Evolutionary conservation across 2,797 vertebrate genomes (phyloP).

Genomic region (Delichon dasypus): DNA sequence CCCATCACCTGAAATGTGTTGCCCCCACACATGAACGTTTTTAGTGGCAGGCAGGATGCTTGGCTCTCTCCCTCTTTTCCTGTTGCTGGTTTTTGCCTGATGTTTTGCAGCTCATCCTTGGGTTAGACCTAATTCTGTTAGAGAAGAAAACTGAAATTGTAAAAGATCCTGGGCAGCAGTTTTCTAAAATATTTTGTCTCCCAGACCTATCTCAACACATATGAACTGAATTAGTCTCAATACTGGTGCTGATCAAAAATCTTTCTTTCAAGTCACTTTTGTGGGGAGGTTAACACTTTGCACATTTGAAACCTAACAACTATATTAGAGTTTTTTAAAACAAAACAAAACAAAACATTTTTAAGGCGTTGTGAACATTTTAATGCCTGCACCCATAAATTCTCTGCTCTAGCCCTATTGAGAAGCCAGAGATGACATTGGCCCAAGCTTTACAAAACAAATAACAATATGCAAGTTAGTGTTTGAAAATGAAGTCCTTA

Average conservation of each 20-base stretch:
- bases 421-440: neutral
- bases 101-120: neutral
- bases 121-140: slow-evolving; percentile 3
- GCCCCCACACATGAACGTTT: fast-evolving
- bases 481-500: neutral
- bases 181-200: slow-evolving; percentile 51
- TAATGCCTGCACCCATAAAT: neutral
- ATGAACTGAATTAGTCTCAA: slow-evolving; percentile 60
- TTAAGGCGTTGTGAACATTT: slow-evolving; percentile 24
- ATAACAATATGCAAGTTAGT: neutral
- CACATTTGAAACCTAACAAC: slow-evolving; percentile 58
- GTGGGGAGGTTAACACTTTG: slow-evolving; percentile 60
- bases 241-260: slow-evolving; percentile 49
- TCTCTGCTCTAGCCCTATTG: neutral
- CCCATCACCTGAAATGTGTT: neutral
- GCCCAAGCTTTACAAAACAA: neutral
- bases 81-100: neutral
- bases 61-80: neutral
- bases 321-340: neutral
- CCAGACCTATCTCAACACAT: neutral
- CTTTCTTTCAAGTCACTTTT: slow-evolving; percentile 49
- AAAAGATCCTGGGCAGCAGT: slow-evolving; percentile 9
- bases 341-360: neutral
- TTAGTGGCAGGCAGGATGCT: neutral
- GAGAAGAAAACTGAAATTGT: neutral